Evolutionary conservation across 2,113 vertebrate genomes (phyloP).

Genomic region (Pogona vitticeps): DNA sequence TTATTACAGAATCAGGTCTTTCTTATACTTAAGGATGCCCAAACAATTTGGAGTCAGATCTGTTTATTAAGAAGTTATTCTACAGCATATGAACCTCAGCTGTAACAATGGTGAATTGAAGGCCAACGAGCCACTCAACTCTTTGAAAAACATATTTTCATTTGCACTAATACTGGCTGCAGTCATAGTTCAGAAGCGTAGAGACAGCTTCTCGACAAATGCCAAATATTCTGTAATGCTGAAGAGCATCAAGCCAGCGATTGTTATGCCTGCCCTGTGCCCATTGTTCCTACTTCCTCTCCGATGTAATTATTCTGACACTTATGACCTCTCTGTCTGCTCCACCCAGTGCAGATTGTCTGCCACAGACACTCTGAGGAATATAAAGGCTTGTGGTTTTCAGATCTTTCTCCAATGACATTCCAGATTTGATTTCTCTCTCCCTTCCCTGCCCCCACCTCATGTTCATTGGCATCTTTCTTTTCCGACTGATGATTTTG

Average conservation of each 20-base stretch:
- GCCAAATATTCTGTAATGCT: slow-evolving; percentile 50
- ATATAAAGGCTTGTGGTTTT: slow-evolving; percentile 35
- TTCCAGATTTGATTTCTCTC: slow-evolving; percentile 55
- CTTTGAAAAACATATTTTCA: slow-evolving; percentile 25
- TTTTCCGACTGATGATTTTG: not conserved
- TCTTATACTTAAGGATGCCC: not conserved
- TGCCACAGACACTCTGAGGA: slow-evolving; percentile 59
- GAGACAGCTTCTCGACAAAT: slow-evolving; percentile 51
- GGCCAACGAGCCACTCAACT: not conserved
- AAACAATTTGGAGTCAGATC: not conserved
- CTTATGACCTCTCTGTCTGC: slow-evolving; percentile 64
- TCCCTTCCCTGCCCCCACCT: not conserved
- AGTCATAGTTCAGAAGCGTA: slow-evolving; percentile 32
- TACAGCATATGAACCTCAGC: not conserved
- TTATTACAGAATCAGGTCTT: too few species aligned
- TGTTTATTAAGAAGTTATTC: not conserved
- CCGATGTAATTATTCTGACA: slow-evolving; percentile 72
- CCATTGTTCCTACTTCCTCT: slow-evolving; percentile 71
- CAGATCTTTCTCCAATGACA: slow-evolving; percentile 37
- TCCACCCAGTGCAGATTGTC: slow-evolving; percentile 53
- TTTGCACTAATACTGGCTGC: slow-evolving; percentile 24
- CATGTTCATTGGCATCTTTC: slow-evolving; percentile 33
- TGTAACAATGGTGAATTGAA: not conserved
- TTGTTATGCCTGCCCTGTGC: slow-evolving; percentile 43
- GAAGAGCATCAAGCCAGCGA: slow-evolving; percentile 57